These are phyloP conservation scores for Hydrotaea cyrtoneurina DNA, from an alignment of 2,888 invertebrate species.

Conservation along the genomic window DNA sequence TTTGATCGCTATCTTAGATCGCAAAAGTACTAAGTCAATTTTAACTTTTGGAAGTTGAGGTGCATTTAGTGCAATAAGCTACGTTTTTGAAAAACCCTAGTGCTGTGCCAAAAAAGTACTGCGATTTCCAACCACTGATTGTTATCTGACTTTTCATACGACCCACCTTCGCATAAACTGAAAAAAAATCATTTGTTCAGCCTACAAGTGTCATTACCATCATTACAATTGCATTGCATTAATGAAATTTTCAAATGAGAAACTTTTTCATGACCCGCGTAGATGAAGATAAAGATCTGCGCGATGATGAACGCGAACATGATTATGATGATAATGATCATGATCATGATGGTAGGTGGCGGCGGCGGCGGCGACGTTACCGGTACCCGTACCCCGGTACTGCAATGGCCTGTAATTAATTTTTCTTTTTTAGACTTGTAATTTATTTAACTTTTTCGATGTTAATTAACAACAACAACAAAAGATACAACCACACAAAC, in stretches of 20 bases:
- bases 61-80: no score
- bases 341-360: background rate
- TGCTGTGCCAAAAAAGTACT: no score
- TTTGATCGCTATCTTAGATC: no score
- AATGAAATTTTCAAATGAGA: background rate
- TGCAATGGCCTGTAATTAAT: background rate
- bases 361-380: no score
- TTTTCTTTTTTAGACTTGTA: background rate
- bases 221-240: constrained; percentile 19
- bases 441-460: background rate
- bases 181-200: background rate
- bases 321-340: background rate
- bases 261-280: constrained; percentile 5
- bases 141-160: no score
- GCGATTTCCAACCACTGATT: no score
- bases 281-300: background rate
- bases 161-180: no score
- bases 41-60: no score
- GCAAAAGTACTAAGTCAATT: no score
- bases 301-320: background rate
- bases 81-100: no score
- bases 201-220: constrained; percentile 4
- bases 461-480: background rate
- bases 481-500: background rate
- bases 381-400: no score